Evolutionary conservation across 2,113 vertebrate genomes (phyloP), one percentile per base, ranked within the genome.

Genomic region (Cyanoliseus patagonus): DNA sequence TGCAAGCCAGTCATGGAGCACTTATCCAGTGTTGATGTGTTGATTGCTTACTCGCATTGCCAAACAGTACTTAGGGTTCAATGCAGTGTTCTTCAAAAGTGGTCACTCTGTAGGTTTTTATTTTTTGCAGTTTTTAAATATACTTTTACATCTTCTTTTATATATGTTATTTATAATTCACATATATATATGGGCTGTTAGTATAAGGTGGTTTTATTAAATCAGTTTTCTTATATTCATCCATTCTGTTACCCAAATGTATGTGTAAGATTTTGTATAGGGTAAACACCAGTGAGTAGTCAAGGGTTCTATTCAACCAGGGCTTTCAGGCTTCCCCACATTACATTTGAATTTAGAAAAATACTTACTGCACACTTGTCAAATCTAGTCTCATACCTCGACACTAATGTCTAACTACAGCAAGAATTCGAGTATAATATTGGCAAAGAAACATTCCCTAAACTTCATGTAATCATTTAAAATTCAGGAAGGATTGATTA

Each of bases 401-500:
- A 89, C 94, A 49, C 46, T 77, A 57, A 96, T 72, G 47, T 94
- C 83, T 90, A 52, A 86, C 87, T 97, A 97, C 90, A 97, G 88
- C 81, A 95, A 88, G 96, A 95, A 95, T 72, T 37, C 2, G 74
- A 88, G 79, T 39, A 87, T 91, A 85, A 86, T 70, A 73, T 83
- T 35, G 76, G 94, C 95, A 98, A 97, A 98, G 98, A 98, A 98
- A 97, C 77, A 96, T 98, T 98, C 98, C 98, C 98, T 98, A 96
- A 98, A 98, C 98, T 97, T 88, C 97, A 98, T 97, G 96, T 92
- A 98, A 98, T 98, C 96, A 97, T 98, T 98, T 98, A 97, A 97
- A 98, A 98, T 98, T 98, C 97, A 94, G 97, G 97, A 88, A 97
- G 97, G 96, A 98, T 98, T 96, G 90, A 99, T 99, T 98, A 98